Conservation (phyloP, 1,140 invertebrate species). For the Galendromus occidentalis region DNA sequence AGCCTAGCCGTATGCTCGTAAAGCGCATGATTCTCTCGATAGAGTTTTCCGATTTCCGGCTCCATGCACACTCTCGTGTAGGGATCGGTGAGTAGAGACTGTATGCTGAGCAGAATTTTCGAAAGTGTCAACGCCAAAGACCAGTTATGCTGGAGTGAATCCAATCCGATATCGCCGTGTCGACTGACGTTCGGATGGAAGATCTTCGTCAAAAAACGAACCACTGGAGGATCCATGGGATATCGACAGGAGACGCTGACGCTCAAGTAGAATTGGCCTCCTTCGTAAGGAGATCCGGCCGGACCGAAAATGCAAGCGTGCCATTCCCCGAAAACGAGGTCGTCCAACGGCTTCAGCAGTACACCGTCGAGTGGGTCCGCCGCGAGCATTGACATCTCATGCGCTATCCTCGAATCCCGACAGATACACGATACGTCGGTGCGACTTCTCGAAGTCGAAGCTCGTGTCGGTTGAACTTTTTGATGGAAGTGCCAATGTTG, state of each 20-base stretch:
- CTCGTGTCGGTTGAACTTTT: neutral
- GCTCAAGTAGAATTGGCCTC: conserved; percentile 70
- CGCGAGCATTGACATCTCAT: conserved; percentile 15
- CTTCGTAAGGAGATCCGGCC: conserved; percentile 71
- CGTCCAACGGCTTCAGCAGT: conserved; percentile 59
- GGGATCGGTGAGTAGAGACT: conserved; percentile 78
- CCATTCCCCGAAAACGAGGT: conserved; percentile 57
- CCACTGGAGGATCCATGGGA: conserved; percentile 70
- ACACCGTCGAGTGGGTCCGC: conserved; percentile 75
- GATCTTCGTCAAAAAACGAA: conserved; percentile 69
- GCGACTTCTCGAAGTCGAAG: neutral
- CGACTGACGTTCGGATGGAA: conserved; percentile 84
- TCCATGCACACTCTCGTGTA: conserved; percentile 82
- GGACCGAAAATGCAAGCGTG: conserved; percentile 74
- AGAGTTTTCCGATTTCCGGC: conserved; percentile 57
- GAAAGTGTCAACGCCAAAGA: conserved; percentile 73
- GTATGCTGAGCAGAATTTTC: conserved; percentile 62
- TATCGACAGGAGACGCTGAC: conserved; percentile 41
- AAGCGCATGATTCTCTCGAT: conserved; percentile 44
- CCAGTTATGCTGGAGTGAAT: conserved; percentile 89
- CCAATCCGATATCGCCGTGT: conserved; percentile 86
- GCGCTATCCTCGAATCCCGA: neutral
- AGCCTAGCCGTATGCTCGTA: conserved; percentile 62
- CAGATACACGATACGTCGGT: conserved; percentile 1
- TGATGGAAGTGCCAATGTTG: neutral